A percentile compares a stretch with the other conserved stretches of the same genome.
Conservation (phyloP, 1,140 invertebrate species). For the Holotrichia oblita region DNA sequence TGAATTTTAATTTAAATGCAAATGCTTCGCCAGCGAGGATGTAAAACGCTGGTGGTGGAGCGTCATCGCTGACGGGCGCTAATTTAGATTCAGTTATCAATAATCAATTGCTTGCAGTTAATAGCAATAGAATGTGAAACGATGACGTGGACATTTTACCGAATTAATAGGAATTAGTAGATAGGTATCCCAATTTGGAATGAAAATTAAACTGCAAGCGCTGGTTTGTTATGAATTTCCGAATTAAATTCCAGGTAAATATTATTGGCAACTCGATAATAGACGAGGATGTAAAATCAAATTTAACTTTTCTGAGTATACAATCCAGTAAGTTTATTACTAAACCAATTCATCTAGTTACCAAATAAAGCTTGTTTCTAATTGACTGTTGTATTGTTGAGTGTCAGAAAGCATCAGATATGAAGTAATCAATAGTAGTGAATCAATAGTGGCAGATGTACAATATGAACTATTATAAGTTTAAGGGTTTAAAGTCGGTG, state of each 20-base stretch:
- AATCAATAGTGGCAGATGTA: no score
- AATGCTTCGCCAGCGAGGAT: not conserved
- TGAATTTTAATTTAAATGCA: constrained; percentile 18
- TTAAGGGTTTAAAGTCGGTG: no score
- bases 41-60: not conserved
- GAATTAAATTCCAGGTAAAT: not conserved
- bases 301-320: no score
- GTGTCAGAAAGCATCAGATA: no score
- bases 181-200: not conserved
- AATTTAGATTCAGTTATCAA: not conserved
- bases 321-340: no score
- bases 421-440: no score
- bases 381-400: no score
- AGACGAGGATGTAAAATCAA: no score
- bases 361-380: no score
- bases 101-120: constrained; percentile 1
- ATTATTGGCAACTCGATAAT: not conserved
- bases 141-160: not conserved
- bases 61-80: not conserved
- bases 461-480: no score
- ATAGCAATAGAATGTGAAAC: not conserved
- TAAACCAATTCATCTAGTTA: no score
- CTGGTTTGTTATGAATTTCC: not conserved
- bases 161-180: constrained; percentile 8
- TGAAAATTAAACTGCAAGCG: not conserved